Percentiles rank a stretch among this genome's conserved stretches.
Conservation (phyloP, 2,113 vertebrate species). For the Antechinus flavipes region DNA sequence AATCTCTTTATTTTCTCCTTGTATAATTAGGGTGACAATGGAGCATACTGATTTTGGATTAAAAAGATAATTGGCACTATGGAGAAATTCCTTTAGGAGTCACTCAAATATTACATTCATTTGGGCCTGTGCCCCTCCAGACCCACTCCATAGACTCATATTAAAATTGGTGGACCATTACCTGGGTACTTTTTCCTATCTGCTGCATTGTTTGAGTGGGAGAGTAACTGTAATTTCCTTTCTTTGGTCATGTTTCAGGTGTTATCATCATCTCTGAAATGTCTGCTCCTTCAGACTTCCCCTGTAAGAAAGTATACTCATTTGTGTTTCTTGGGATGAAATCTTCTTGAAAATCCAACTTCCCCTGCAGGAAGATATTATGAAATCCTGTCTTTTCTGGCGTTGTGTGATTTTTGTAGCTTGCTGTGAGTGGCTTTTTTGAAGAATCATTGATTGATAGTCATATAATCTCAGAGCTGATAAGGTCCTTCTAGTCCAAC, state of each 20-base stretch:
- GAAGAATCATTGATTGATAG: too few relatives aligned
- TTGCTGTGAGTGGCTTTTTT: too few relatives aligned
- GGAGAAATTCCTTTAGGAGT: not conserved
- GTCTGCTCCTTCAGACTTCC: not conserved
- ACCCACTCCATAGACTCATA: not conserved
- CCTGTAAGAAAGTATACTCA: not conserved
- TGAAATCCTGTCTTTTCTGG: not conserved
- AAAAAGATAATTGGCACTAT: rapidly evolving
- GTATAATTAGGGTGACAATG: not conserved
- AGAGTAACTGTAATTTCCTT: not conserved
- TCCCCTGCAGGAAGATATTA: not conserved
- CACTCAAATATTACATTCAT: not conserved
- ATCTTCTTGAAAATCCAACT: not conserved
- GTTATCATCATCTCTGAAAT: not conserved
- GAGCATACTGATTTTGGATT: not conserved
- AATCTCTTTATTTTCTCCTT: not conserved
- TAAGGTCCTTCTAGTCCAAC: not conserved
- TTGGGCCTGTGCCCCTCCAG: not conserved
- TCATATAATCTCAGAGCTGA: too few relatives aligned
- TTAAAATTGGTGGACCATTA: not conserved
- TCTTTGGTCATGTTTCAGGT: not conserved
- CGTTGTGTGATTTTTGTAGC: too few relatives aligned
- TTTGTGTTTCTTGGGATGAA: not conserved
- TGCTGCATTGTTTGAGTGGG: not conserved
- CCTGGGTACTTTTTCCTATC: not conserved